Percentiles rank a stretch among this genome's conserved stretches.
phyloP scores from a whole-genome alignment of 2,113 vertebrate genomes.

The Herpetotheres cachinnans region DNA sequence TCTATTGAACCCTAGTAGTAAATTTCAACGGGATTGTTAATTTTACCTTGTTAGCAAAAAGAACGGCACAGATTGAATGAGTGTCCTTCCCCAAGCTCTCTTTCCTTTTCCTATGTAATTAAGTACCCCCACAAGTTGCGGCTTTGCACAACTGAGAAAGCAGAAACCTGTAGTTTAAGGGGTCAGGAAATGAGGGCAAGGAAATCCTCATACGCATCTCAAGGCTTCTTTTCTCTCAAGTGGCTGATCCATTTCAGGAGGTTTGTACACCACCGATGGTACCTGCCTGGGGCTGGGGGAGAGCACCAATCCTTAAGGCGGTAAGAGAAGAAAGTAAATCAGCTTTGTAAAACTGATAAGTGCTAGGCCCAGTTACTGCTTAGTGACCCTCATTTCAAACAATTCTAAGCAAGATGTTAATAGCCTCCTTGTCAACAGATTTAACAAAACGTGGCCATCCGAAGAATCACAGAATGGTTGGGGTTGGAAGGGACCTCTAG shows the following conservation, averaged over 20 bases:
- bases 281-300: not conserved
- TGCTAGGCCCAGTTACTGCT: not conserved
- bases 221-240: not conserved
- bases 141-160: not conserved
- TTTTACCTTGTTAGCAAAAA: not conserved
- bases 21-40: not conserved
- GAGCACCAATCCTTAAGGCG: not conserved
- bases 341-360: not conserved
- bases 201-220: not conserved
- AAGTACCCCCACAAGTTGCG: not conserved
- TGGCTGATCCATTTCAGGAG: not conserved
- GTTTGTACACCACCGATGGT: not conserved
- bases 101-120: not conserved
- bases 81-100: not conserved
- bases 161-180: not conserved
- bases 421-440: not conserved
- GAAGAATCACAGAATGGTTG: not conserved
- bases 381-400: not conserved
- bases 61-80: accelerated
- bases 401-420: not conserved
- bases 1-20: too few relatives aligned
- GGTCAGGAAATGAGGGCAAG: not conserved
- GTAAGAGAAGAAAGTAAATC: not conserved
- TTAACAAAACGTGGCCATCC: not conserved
- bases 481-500: too few relatives aligned